Conservation (phyloP, 2,888 invertebrate genomes). For the Mylabris sibirica region DNA sequence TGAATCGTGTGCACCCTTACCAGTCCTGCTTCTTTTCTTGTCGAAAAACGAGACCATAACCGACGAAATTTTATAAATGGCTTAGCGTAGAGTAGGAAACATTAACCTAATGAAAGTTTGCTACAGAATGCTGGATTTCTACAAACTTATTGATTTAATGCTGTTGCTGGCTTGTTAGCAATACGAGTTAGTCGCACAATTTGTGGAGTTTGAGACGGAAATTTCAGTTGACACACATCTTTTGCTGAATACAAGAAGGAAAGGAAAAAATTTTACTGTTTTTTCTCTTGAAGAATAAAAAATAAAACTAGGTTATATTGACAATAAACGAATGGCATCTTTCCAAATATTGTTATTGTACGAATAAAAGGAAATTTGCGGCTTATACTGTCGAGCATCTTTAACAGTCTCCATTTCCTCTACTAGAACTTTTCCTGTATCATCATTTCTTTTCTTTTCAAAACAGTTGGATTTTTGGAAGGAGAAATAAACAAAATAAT, state of each 20-base stretch:
- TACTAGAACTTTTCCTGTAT: not conserved
- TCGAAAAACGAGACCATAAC: not conserved
- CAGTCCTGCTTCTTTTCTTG: not conserved
- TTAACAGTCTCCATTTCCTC: not conserved
- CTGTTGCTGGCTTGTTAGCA: not conserved
- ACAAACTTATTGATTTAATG: slow-evolving; percentile 3
- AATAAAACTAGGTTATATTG: not conserved
- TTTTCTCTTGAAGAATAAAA: not conserved
- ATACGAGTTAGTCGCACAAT: not conserved
- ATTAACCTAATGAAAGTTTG: slow-evolving; percentile 7
- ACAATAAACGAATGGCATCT: not conserved
- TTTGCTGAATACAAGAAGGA: no score
- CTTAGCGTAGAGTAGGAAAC: not conserved
- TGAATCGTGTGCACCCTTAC: not conserved
- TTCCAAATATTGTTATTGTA: not conserved
- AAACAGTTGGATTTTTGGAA: not conserved
- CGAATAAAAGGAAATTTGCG: slow-evolving; percentile 1
- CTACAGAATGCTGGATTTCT: not conserved
- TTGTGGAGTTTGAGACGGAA: not conserved
- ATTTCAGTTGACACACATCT: not conserved
- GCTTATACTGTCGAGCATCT: not conserved
- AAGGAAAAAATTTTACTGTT: not conserved
- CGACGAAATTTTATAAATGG: slow-evolving; percentile 13
- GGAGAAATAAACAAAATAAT: not conserved
- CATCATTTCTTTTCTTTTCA: not conserved